Conservation (phyloP, 2,888 invertebrate genomes). For the Ectropis crepuscularia region DNA sequence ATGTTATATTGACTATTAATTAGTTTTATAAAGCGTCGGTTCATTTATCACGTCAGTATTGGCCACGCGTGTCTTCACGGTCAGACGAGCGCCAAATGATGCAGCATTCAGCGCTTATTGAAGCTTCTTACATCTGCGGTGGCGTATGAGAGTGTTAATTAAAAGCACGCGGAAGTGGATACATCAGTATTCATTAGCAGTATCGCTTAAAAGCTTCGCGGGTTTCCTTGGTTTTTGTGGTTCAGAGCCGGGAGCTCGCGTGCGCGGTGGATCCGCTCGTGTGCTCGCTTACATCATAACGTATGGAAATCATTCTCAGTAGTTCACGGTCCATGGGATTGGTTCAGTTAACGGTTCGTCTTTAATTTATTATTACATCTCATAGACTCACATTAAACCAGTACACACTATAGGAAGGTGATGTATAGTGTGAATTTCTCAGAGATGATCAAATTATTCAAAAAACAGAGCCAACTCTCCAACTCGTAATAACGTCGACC, state of each 20-base stretch:
- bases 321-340: conserved; percentile 58
- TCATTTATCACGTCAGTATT: conserved; percentile 23
- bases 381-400: not conserved
- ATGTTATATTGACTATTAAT: conserved; percentile 21
- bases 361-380: conserved; percentile 27
- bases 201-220: conserved; percentile 61
- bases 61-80: conserved; percentile 34
- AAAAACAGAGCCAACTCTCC: too few relatives aligned
- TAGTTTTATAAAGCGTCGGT: conserved; percentile 15
- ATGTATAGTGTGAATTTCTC: too few relatives aligned
- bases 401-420: too few relatives aligned
- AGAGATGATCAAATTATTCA: too few relatives aligned
- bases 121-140: conserved; percentile 17
- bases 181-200: conserved; percentile 74
- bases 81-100: conserved; percentile 36
- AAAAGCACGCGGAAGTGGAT: conserved; percentile 71
- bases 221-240: conserved; percentile 77
- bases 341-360: conserved; percentile 61
- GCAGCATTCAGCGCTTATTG: conserved; percentile 19
- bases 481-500: too few relatives aligned
- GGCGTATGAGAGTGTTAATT: conserved; percentile 56
- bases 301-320: conserved; percentile 56
- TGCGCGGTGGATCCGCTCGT: conserved; percentile 67
- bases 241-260: conserved; percentile 54
- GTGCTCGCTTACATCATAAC: conserved; percentile 69